Evolutionary conservation across 2,888 invertebrate genomes (phyloP), one percentile per base, ranked within the genome.

Genomic region (Cantharis nigra): DNA sequence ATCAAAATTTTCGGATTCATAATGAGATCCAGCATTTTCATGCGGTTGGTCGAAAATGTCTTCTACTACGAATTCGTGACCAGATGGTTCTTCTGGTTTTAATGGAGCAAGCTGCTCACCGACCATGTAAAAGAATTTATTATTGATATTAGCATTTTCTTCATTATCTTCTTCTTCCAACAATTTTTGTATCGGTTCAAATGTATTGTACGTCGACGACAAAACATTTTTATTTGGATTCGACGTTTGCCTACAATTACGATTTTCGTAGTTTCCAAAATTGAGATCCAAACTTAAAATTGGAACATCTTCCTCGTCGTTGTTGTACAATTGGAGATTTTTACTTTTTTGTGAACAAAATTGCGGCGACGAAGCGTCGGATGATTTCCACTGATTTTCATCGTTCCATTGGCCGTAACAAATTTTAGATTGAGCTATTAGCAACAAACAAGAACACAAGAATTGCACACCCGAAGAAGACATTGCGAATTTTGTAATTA

Each of bases 11-110:
- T 67, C 65, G 3, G 65, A 67, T n/a, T 67, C 65, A 11, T 23
- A 67, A 23, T 18, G 16, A 0, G n/a, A 23, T 26, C 9, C 5
- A 0, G 13, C 33, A 62, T n/a, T 49, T 30, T 23, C 10, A 10
- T 16, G n/a, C 0, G 23, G 63, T 9, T n/a, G 16, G 33, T 33
- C 49, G n/a, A 70, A 73, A 49, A 64, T 13, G 26, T 77, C 77
- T 2, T 74, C 71, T 0, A 77, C 77, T 23, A 77, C 49, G 10
- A 74, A 65, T 63, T 77, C 77, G 2, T 70, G 74, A 33, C n/a
- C 3, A 11, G 33, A 71, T 9, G 62, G 49, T n/a, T 74, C 74
- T 62, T 74, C 65, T 3, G 67, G 49, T 14, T 65, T 62, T 33
- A 67, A 20, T 2, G 63, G 71, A 33, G 65, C 63, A 9, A 26